Evolutionary conservation across 2,888 invertebrate species (phyloP).

Genomic region (Aleiodes leptofemur): DNA sequence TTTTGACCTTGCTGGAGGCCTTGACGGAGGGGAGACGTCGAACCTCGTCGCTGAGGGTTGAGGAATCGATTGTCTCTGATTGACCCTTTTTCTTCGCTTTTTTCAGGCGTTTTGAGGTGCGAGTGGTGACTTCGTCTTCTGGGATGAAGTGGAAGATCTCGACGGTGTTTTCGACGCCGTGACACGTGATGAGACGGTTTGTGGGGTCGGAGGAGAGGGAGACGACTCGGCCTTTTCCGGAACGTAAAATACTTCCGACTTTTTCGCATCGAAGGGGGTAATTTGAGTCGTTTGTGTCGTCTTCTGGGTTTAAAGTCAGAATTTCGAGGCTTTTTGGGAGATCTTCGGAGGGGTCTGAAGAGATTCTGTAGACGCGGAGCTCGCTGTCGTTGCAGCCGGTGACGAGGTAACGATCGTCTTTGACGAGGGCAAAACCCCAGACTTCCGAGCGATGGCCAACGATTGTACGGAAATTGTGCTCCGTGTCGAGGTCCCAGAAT

Average conservation of each 20-base stretch:
- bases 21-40: slow-evolving; percentile 82
- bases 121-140: slow-evolving; percentile 83
- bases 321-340: slow-evolving; percentile 74
- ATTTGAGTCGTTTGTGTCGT: slow-evolving; percentile 78
- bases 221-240: slow-evolving; percentile 87
- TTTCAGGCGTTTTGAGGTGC: slow-evolving; percentile 86
- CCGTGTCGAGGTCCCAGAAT: slow-evolving; percentile 97
- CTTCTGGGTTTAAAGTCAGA: slow-evolving; percentile 77
- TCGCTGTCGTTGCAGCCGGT: slow-evolving; percentile 92
- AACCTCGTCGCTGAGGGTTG: slow-evolving; percentile 84
- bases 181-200: slow-evolving; percentile 85
- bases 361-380: slow-evolving; percentile 89
- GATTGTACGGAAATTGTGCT: slow-evolving; percentile 96
- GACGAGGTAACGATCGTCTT: slow-evolving; percentile 88
- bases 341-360: slow-evolving; percentile 75
- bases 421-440: slow-evolving; percentile 88
- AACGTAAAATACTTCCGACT: slow-evolving; percentile 87
- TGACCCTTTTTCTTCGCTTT: slow-evolving; percentile 81
- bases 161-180: slow-evolving; percentile 87
- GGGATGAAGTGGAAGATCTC: slow-evolving; percentile 90
- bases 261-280: slow-evolving; percentile 85
- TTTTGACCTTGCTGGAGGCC: slow-evolving; percentile 82
- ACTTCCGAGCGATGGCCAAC: slow-evolving; percentile 93
- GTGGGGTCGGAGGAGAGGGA: slow-evolving; percentile 85
- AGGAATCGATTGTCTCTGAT: slow-evolving; percentile 68